Conservation (phyloP, 2,113 vertebrate species). For the Phaethon lepturus region DNA sequence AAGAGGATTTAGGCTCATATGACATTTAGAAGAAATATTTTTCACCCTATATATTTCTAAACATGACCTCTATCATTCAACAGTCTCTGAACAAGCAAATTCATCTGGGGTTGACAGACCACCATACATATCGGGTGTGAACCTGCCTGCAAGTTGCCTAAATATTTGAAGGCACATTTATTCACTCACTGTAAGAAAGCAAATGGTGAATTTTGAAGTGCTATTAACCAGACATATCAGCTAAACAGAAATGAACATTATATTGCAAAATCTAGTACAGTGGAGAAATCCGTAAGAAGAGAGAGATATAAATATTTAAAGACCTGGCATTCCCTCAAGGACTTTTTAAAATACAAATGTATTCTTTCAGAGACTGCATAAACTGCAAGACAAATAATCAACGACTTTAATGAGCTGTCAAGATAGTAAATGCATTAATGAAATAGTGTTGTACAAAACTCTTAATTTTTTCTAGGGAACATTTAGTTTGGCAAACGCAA, state of each 20-base stretch:
- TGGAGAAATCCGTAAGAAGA: neutral
- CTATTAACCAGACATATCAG: neutral
- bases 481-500: conserved; percentile 55
- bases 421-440: conserved; percentile 4
- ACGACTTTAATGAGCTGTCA: neutral
- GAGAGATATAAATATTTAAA: conserved; percentile 56
- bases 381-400: conserved; percentile 15
- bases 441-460: neutral
- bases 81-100: neutral
- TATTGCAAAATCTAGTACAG: conserved; percentile 30
- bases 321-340: conserved; percentile 1
- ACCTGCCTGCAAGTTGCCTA: neutral
- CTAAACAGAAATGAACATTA: neutral
- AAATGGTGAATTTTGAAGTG: conserved; percentile 19
- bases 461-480: conserved; percentile 8
- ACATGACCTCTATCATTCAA: neutral
- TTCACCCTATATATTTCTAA: neutral
- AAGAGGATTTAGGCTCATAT: neutral
- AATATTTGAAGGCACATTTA: conserved; percentile 16
- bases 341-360: conserved; percentile 10
- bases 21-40: neutral
- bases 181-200: neutral
- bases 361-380: conserved; percentile 26
- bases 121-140: neutral
- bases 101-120: neutral